Percentiles rank a stretch among this genome's conserved stretches.
Conservation (phyloP, 2,113 vertebrate species). For the Tapirus terrestris region DNA sequence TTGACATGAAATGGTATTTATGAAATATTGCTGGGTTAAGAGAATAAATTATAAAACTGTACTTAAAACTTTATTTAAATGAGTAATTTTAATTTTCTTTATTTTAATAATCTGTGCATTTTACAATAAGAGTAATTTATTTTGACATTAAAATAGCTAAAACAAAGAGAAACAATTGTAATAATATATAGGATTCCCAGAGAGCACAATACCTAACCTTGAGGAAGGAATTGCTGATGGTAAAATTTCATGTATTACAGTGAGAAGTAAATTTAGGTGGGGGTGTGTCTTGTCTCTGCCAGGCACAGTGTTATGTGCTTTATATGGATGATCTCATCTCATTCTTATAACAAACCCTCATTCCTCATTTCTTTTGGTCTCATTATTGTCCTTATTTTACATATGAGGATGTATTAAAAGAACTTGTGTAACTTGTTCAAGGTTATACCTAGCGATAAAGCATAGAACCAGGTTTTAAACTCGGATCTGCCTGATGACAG, state of each 20-base stretch:
- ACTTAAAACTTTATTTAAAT: neutral
- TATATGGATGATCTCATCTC: neutral
- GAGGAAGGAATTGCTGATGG: neutral
- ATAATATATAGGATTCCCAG: neutral
- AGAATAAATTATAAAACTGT: neutral
- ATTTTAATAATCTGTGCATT: neutral
- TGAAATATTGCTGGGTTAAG: neutral
- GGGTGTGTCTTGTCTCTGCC: neutral
- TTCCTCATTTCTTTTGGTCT: neutral
- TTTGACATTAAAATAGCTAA: neutral
- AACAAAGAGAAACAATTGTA: neutral
- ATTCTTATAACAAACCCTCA: neutral
- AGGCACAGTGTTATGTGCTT: neutral
- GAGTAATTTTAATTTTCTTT: neutral
- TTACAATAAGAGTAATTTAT: neutral
- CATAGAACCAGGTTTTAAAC: neutral
- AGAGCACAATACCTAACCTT: neutral
- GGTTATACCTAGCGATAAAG: neutral
- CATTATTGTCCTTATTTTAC: neutral
- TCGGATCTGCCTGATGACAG: neutral
- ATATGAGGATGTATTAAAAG: neutral
- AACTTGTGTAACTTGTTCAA: neutral
- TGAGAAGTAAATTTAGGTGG: neutral
- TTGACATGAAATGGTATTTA: neutral
- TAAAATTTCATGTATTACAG: neutral